A percentile compares a stretch with the other conserved stretches of the same genome.
These are phyloP conservation scores for Miniopterus natalensis DNA, from an alignment of 2,113 vertebrate species.

Conservation along the genomic window DNA sequence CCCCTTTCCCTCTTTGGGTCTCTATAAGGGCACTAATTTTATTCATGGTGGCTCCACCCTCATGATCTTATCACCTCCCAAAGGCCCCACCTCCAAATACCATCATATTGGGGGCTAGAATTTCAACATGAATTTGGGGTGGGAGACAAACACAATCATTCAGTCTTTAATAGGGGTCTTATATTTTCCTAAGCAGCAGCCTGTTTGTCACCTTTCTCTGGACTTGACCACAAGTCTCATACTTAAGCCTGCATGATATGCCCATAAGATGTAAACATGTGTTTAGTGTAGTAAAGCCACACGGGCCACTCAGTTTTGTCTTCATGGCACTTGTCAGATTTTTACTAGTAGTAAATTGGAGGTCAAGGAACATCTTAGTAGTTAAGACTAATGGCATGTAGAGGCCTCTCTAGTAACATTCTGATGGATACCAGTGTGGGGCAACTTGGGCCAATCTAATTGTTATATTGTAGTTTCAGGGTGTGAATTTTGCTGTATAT, in stretches of 20 bases:
- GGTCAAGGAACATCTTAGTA: neutral
- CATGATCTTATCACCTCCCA: neutral
- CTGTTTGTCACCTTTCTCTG: neutral
- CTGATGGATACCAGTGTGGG: neutral
- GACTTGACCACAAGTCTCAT: neutral
- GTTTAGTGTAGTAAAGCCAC: neutral
- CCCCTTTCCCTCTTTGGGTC: neutral
- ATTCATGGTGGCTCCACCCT: neutral
- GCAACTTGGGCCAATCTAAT: neutral
- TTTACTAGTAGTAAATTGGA: neutral
- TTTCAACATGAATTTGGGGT: neutral
- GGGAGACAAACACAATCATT: neutral
- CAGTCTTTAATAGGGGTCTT: too few species aligned
- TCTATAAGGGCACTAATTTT: neutral
- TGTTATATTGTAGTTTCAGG: neutral
- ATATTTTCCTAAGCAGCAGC: neutral
- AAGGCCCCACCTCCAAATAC: neutral
- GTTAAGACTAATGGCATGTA: neutral
- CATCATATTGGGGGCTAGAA: neutral
- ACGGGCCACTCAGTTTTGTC: neutral
- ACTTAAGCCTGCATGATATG: rapidly evolving
- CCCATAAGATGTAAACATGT: too few species aligned
- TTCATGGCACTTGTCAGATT: neutral
- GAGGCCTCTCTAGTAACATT: neutral
- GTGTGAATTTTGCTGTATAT: neutral